Evolutionary conservation across 2,888 invertebrate genomes (phyloP).

Genomic region (Chrysolina americana): DNA sequence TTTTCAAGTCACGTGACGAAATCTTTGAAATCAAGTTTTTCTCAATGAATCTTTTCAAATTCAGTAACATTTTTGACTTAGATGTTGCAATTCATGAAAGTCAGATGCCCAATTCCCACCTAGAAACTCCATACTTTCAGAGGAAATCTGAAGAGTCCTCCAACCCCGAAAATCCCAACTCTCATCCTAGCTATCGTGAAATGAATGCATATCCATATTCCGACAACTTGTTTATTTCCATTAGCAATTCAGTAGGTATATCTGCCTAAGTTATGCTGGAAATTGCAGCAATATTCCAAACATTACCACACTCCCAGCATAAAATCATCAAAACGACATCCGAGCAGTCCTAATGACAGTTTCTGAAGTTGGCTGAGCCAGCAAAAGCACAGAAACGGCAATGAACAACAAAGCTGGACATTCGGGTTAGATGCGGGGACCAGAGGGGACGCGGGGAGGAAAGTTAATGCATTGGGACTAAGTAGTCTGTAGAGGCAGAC

Average conservation of each 20-base stretch:
- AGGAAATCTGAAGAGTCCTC: background rate
- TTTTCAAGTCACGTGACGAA: too few relatives aligned
- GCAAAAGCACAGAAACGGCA: conserved; percentile 26
- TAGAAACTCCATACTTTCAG: too few relatives aligned
- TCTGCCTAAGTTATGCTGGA: conserved; percentile 4
- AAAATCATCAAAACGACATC: conserved; percentile 46
- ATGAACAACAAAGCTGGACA: conserved; percentile 41
- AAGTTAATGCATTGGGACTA: conserved; percentile 38
- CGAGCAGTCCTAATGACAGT: conserved; percentile 41
- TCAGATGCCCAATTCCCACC: too few relatives aligned
- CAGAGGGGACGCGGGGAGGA: conserved; percentile 19
- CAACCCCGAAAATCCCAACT: background rate
- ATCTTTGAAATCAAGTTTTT: too few relatives aligned
- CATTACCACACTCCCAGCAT: conserved; percentile 33
- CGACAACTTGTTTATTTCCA: conserved; percentile 12
- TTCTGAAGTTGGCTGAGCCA: conserved; percentile 34
- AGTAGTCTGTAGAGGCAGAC: conserved; percentile 36
- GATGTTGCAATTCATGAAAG: too few relatives aligned
- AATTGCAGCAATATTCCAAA: conserved; percentile 23
- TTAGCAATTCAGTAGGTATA: conserved; percentile 15
- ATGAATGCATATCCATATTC: conserved; percentile 18
- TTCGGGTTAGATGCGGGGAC: conserved; percentile 7
- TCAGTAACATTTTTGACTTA: too few relatives aligned
- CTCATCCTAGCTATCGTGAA: background rate
- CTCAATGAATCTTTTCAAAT: too few relatives aligned